phyloP scores from a whole-genome alignment of 2,888 invertebrate genomes.

The Heliconius sara region DNA sequence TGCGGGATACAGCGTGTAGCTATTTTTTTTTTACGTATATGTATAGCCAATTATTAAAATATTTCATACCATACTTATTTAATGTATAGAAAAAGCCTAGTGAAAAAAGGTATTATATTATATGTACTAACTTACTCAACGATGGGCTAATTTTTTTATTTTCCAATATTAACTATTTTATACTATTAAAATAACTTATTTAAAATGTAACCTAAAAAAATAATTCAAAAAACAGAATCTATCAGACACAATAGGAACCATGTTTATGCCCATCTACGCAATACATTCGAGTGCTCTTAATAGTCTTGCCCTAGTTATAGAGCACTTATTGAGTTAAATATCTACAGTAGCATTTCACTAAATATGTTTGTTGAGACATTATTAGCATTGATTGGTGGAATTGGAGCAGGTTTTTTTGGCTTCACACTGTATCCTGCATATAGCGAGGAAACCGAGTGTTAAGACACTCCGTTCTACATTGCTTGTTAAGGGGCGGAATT shows the following conservation, averaged over 20 bases:
- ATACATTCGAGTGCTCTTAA: conserved; percentile 66
- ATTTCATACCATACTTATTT: too few relatives aligned
- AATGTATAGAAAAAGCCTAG: background rate
- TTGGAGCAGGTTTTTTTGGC: background rate
- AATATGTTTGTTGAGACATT: conserved; percentile 12
- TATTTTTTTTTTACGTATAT: too few relatives aligned
- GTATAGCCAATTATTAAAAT: too few relatives aligned
- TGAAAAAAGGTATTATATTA: background rate
- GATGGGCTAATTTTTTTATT: too few relatives aligned
- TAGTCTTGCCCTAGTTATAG: conserved; percentile 67
- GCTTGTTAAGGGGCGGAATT: too few relatives aligned
- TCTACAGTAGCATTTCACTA: conserved; percentile 26
- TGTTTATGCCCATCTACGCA: conserved; percentile 48
- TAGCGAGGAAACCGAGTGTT: too few relatives aligned
- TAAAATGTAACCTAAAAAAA: background rate
- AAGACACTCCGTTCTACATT: too few relatives aligned
- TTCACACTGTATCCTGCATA: too few relatives aligned
- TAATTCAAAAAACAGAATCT: conserved; percentile 12
- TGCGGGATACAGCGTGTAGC: too few relatives aligned
- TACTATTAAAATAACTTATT: background rate
- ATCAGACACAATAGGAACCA: conserved; percentile 11
- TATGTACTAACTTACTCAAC: background rate
- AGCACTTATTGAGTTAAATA: conserved; percentile 59
- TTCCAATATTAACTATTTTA: background rate
- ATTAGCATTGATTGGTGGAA: conserved; percentile 12